Base-by-base conservation (phyloP, 2,888 invertebrate genomes). In the Imbricaverruca yamaguchii region DNA sequence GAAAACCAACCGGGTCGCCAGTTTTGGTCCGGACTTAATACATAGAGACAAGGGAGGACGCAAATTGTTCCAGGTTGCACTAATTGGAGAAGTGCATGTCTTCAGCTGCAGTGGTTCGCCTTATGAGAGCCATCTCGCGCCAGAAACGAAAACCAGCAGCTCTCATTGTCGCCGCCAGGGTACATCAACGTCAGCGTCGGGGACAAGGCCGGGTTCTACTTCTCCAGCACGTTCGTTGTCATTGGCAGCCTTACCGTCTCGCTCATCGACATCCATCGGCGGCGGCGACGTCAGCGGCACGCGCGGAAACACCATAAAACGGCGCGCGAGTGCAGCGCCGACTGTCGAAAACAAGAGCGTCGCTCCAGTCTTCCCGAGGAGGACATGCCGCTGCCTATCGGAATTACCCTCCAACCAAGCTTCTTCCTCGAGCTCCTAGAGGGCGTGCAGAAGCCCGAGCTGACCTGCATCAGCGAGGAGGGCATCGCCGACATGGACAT, bases 161-260 rank as follows among this genome's bases (percentile, higher is more conserved):
- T 39, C 39, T 39, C 39, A 39, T 85, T 87, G 15, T 59, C 12
- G 23, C 23, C 18, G 87, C 15, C 89, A 93, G 94, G 93, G 77
- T 94, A 93, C 87, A 92, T 94, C 87, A 94, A 93, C 87, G 91
- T 91, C 80, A 91, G 91, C 9, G 92, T 91, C 85, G 93, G 93
- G 7, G 92, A 92, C 84, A 92, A 93, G 85, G 91, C 92, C 23
- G 94, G 94, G 18, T 94, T 94, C 88, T 94, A 94, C 89, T 93
- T 94, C 88, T 83, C 83, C 79, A 82, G 83, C 56, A 83, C 83
- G 79, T 82, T 83, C 81, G 82, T 83, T 74, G 83, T 83, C 79
- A 82, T 83, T 23, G 83, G 83, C 80, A 82, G 83, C 74, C 82
- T 83, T 82, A 83, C 93, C 15, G 90, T 94, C 83, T 94, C 94